Conservation (phyloP, 2,113 vertebrate species). For the Oceanodroma tethys region DNA sequence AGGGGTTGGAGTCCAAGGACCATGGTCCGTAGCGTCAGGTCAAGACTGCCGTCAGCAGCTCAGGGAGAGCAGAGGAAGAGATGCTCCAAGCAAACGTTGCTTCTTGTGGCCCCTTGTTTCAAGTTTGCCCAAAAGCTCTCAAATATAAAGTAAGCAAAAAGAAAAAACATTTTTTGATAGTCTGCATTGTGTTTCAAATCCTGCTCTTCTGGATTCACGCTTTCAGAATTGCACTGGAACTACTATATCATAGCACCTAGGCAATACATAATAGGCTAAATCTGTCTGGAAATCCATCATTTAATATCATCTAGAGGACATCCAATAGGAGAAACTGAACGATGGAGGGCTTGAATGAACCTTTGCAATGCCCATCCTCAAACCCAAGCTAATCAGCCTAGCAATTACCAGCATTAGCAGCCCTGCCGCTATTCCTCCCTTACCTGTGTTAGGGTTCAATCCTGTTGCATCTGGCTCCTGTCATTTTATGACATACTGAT, state of each 20-base stretch:
- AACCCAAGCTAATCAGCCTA: neutral
- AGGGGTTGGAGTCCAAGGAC: neutral
- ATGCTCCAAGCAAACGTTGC: neutral
- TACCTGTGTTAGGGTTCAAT: neutral
- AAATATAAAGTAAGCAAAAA: neutral
- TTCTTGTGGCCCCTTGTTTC: neutral
- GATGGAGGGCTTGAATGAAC: neutral
- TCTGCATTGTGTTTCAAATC: neutral
- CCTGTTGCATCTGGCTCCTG: conserved; percentile 25
- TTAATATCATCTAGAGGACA: neutral
- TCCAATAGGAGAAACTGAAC: neutral
- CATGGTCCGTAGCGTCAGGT: accelerated
- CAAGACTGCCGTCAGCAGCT: neutral
- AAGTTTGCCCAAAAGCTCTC: neutral
- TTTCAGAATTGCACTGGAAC: neutral
- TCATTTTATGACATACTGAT: neutral
- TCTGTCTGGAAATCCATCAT: neutral
- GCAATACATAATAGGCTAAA: neutral
- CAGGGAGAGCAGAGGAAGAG: neutral
- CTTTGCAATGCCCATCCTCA: neutral
- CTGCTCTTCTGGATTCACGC: neutral
- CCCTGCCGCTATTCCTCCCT: neutral
- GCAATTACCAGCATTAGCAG: neutral
- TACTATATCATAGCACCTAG: neutral
- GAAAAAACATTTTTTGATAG: neutral